Evolutionary conservation across 2,797 vertebrate species (phyloP).

Genomic region (Fistularia commersonii): DNA sequence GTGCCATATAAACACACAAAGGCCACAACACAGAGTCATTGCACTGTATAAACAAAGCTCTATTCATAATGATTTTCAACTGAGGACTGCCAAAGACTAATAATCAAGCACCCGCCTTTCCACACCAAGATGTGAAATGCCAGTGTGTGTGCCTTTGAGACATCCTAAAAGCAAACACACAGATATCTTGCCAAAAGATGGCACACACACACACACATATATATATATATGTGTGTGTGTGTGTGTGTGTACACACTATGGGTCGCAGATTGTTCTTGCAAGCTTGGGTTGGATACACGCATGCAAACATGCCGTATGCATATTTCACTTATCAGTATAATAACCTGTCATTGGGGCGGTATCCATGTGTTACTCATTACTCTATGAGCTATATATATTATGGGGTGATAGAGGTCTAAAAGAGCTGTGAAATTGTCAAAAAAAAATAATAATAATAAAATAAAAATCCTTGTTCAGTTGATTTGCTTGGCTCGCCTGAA

Average conservation of each 20-base stretch:
- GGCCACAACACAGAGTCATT: background rate
- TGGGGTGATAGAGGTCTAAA: background rate
- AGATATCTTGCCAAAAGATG: no score
- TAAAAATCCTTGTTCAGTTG: slow-evolving; percentile 4
- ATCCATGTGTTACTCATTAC: slow-evolving; percentile 1
- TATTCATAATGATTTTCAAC: slow-evolving; percentile 17
- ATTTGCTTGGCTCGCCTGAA: slow-evolving; percentile 27
- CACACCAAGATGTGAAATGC: no score
- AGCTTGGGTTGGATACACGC: no score
- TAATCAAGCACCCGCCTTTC: no score
- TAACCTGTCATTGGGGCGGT: slow-evolving; percentile 38
- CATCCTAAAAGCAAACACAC: no score
- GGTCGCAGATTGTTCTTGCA: no score
- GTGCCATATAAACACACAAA: background rate
- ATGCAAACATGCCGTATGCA: slow-evolving; percentile 17
- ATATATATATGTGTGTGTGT: no score
- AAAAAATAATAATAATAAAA: background rate
- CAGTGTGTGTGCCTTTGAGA: no score
- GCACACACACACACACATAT: no score
- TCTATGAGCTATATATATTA: background rate
- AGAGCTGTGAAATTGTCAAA: slow-evolving; percentile 31
- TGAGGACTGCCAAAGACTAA: slow-evolving; percentile 15
- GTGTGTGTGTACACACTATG: no score
- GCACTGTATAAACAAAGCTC: no score
- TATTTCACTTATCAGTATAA: slow-evolving; percentile 60